A percentile compares a stretch with the other conserved stretches of the same genome.
These are phyloP conservation scores for Poecilia latipinna DNA, from an alignment of 2,113 vertebrate species.

Conservation along the genomic window DNA sequence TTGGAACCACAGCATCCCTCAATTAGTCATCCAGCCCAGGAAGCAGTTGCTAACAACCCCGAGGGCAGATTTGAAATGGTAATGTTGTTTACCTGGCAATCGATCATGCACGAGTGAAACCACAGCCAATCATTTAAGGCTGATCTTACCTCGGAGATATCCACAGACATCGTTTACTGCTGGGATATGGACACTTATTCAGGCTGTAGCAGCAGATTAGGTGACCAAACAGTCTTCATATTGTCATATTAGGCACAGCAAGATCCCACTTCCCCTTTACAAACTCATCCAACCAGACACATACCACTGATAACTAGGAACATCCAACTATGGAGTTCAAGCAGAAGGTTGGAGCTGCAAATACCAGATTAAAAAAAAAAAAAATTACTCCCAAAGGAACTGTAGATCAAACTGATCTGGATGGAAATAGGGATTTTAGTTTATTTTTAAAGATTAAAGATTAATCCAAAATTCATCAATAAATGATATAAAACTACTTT, in stretches of 20 bases:
- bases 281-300: slow-evolving; percentile 13
- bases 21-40: slow-evolving; percentile 49
- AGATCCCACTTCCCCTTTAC: slow-evolving; percentile 19
- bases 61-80: slow-evolving; percentile 55
- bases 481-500: background rate
- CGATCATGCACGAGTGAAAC: slow-evolving; percentile 45
- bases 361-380: slow-evolving; percentile 8
- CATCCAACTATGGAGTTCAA: slow-evolving; percentile 1
- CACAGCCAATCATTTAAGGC: slow-evolving; percentile 41
- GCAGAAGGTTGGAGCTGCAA: background rate
- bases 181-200: slow-evolving; percentile 32
- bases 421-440: background rate
- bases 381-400: slow-evolving; percentile 5
- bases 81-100: slow-evolving; percentile 66
- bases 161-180: slow-evolving; percentile 48
- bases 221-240: slow-evolving; percentile 27
- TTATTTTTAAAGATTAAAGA: background rate
- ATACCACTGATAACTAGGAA: background rate
- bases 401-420: slow-evolving; percentile 7
- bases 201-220: background rate
- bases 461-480: background rate
- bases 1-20: slow-evolving; percentile 24
- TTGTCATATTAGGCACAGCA: slow-evolving; percentile 26
- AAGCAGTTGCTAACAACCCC: slow-evolving; percentile 43
- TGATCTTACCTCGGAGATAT: slow-evolving; percentile 47